Percentiles rank a stretch among this genome's conserved stretches.
Conservation (phyloP, 2,888 invertebrate species). For the Yponomeuta cagnagella region DNA sequence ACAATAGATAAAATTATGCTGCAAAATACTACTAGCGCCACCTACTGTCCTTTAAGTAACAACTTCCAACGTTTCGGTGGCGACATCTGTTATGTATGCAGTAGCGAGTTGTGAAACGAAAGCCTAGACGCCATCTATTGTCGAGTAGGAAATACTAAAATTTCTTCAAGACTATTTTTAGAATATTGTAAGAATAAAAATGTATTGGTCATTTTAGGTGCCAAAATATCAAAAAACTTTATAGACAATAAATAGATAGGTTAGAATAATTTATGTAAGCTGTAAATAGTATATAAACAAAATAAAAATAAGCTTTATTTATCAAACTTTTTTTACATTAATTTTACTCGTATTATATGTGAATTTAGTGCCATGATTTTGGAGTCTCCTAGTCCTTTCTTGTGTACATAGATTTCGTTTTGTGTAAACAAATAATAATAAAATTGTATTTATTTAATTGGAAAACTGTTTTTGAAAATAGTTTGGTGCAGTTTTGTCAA, state of each 20-base stretch:
- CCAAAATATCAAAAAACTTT: slow-evolving; percentile 2
- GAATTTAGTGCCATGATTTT: slow-evolving; percentile 40
- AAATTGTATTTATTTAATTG: neutral
- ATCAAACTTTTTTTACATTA: neutral
- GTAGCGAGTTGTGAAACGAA: neutral
- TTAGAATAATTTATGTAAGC: neutral
- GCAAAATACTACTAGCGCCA: too few relatives aligned
- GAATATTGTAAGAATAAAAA: slow-evolving; percentile 7
- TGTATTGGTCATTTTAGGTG: neutral
- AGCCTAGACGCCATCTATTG: neutral
- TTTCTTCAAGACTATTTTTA: neutral
- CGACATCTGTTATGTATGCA: neutral
- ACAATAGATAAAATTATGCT: neutral
- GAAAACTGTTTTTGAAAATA: neutral
- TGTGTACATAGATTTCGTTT: slow-evolving; percentile 7
- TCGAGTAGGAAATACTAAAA: neutral
- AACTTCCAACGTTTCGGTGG: neutral
- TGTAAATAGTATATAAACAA: neutral
- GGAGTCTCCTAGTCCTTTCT: slow-evolving; percentile 34
- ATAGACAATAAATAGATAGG: neutral
- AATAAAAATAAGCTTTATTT: neutral
- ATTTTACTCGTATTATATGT: slow-evolving; percentile 23
- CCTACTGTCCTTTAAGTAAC: neutral
- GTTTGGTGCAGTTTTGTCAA: neutral
- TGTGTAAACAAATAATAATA: neutral